These are phyloP conservation scores for Knipowitschia caucasica DNA, from an alignment of 2,797 vertebrate genomes.

Conservation along the genomic window DNA sequence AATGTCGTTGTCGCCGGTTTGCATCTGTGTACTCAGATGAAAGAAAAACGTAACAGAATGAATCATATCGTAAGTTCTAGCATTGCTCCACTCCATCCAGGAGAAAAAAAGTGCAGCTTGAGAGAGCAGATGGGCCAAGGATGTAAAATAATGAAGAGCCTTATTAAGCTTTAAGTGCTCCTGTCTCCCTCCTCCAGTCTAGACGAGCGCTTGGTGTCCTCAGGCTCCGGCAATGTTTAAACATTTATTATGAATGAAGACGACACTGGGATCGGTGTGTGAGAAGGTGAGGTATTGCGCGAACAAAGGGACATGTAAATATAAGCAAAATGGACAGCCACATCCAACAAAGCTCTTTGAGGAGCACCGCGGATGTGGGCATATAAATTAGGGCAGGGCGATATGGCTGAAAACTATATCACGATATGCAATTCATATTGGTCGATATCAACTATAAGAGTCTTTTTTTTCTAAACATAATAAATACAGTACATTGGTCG, in stretches of 20 bases:
- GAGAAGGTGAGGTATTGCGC: slow-evolving; percentile 22
- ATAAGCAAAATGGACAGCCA: background rate
- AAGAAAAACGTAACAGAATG: background rate
- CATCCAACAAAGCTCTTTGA: too few relatives aligned
- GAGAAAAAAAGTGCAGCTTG: slow-evolving; percentile 33
- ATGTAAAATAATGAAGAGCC: slow-evolving; percentile 68
- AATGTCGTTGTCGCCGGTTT: too few relatives aligned
- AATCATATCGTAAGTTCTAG: background rate
- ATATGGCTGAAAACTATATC: too few relatives aligned
- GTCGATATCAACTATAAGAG: too few relatives aligned
- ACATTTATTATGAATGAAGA: slow-evolving; percentile 42
- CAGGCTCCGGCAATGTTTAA: slow-evolving; percentile 34
- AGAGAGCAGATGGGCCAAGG: slow-evolving; percentile 43
- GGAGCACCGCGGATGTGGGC: too few relatives aligned
- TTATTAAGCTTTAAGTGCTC: slow-evolving; percentile 57
- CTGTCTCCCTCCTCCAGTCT: slow-evolving; percentile 37
- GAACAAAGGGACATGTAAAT: slow-evolving; percentile 17
- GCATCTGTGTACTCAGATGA: background rate
- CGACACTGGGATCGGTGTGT: slow-evolving; percentile 23
- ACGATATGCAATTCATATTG: too few relatives aligned
- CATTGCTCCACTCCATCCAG: slow-evolving; percentile 19
- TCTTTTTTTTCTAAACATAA: too few relatives aligned
- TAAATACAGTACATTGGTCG: too few relatives aligned
- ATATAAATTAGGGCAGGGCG: too few relatives aligned
- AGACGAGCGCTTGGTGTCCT: slow-evolving; percentile 43